Conservation (phyloP, 1,140 invertebrate species). For the Trichogramma pretiosum region DNA sequence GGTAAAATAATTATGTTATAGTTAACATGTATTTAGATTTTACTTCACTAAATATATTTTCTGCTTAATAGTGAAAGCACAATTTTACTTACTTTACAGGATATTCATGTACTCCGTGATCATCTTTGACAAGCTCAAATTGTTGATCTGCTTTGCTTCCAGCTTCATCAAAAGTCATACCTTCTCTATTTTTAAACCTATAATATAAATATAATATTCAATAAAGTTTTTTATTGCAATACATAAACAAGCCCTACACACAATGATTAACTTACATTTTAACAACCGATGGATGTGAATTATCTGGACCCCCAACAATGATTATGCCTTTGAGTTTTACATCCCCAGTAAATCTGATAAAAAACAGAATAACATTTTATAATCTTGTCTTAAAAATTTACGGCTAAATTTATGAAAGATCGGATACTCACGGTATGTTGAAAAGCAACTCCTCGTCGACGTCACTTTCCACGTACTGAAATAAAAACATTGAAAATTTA, state of each 20-base stretch:
- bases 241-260: no score
- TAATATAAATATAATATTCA: neutral
- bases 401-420: slow-evolving; percentile 1
- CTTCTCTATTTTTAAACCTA: slow-evolving; percentile 84
- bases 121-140: slow-evolving; percentile 79
- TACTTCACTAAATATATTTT: neutral
- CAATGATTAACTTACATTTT: slow-evolving; percentile 75
- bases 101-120: slow-evolving; percentile 75
- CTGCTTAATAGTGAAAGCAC: no score
- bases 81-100: slow-evolving; percentile 63
- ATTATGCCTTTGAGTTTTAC: slow-evolving; percentile 91
- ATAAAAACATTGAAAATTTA: slow-evolving; percentile 22
- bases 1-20: neutral
- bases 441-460: slow-evolving; percentile 88
- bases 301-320: slow-evolving; percentile 76
- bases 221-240: neutral
- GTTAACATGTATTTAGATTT: neutral
- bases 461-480: slow-evolving; percentile 89
- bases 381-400: slow-evolving; percentile 4
- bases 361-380: neutral
- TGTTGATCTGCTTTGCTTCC: slow-evolving; percentile 70
- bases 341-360: slow-evolving; percentile 76
- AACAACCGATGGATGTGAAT: slow-evolving; percentile 73
- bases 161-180: slow-evolving; percentile 90
- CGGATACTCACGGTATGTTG: slow-evolving; percentile 73